Evolutionary conservation across 1,140 invertebrate genomes (phyloP).

Genomic region (Papilio machaon): DNA sequence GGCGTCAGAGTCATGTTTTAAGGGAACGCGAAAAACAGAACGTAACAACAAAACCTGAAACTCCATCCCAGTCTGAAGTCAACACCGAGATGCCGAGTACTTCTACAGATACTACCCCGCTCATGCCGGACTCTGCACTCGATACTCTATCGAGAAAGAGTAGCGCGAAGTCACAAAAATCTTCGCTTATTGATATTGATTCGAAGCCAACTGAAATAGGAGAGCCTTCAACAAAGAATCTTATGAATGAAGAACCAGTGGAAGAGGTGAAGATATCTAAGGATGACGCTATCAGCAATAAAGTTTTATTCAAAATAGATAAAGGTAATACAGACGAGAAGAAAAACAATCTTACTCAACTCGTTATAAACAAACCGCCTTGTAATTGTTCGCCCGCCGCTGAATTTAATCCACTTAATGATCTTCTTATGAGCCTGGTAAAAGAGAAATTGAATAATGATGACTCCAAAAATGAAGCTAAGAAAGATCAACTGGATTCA

Average conservation of each 20-base stretch:
- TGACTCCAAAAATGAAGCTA: conserved; percentile 83
- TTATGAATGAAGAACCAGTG: conserved; percentile 66
- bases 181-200: conserved; percentile 75
- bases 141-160: conserved; percentile 77
- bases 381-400: conserved; percentile 75
- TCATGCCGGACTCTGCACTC: conserved; percentile 68
- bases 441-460: conserved; percentile 84
- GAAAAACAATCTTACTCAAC: conserved; percentile 74
- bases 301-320: conserved; percentile 75
- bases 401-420: conserved; percentile 79
- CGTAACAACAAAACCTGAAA: conserved; percentile 70
- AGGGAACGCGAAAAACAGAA: conserved; percentile 87
- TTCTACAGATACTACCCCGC: conserved; percentile 56
- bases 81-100: conserved; percentile 67
- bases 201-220: conserved; percentile 65
- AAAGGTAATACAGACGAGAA: conserved; percentile 66
- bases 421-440: conserved; percentile 76
- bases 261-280: conserved; percentile 72
- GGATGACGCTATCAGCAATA: conserved; percentile 78
- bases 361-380: conserved; percentile 72
- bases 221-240: conserved; percentile 65
- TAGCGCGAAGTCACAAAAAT: conserved; percentile 79
- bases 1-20: conserved; percentile 92
- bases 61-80: conserved; percentile 57
- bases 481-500: conserved; percentile 83